Base-by-base conservation (phyloP, 1,140 invertebrate genomes). In the Scaptomyza hsui region DNA sequence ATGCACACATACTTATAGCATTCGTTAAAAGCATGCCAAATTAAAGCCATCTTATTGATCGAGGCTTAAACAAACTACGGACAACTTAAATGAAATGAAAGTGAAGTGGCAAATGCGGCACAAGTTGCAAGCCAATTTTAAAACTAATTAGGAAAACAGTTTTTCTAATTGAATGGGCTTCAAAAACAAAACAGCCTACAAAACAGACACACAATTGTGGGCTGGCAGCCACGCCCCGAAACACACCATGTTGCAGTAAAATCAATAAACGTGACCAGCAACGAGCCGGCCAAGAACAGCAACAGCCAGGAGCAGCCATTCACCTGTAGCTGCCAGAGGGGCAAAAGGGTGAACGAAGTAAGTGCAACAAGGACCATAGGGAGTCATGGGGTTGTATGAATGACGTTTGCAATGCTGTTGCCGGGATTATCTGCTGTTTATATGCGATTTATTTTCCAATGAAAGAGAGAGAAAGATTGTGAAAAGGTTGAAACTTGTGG, bases 391-490 rank as follows among this genome's bases (percentile, higher is more conserved):
- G n/a, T n/a, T n/a, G n/a, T 39, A 73, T 82, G 68, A 69, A 80
- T 85, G 76, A 70, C 64, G 75, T 86, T 80, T 61, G 77, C 73
- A 59, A 71, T 77, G 72, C 79, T 86, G 69, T 81, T 81, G 55
- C 48, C 70, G 44, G 81, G 81, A 86, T 86, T 86, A 86, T 86
- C 81, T 88, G 75, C 81, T 88, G 81, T 86, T 86, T 86, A 86
- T 86, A 88, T 88, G 81, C 64, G 82, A 86, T 86, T 86, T 88
- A 81, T 86, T 81, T 70, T 48, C 52, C 59, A 62, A 26, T 26
- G 10, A 26, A 26, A 29, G 69, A 18, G 24, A 42, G 26, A 37
- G 13, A 37, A 53, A 51, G 32, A 16, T 16, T 32, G 3, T 32
- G 29, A n/a, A 37, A 7, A 1, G n/a, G 15, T 29, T 5, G 21